Evolutionary conservation across 2,888 invertebrate genomes (phyloP), one percentile per base, ranked within the genome.

Genomic region (Reticulitermes lucifugus): DNA sequence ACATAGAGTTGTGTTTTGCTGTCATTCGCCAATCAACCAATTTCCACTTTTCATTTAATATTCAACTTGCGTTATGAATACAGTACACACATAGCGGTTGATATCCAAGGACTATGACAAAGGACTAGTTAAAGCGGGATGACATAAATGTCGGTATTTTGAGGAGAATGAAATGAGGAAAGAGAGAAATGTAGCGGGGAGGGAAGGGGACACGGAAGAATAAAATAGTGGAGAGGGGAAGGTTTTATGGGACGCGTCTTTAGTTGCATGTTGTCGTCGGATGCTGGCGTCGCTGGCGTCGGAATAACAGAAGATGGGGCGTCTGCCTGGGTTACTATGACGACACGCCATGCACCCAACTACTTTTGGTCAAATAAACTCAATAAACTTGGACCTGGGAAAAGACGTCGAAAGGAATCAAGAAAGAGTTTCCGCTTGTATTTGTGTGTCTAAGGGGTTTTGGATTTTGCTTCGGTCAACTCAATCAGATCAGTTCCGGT

Each of bases 301-400:
- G 51, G 51, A 55, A 51, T 41, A 75, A 25, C 71, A 71, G 71
- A 25, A 35, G 71, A 35, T 10, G 41, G 41, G 75, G 79, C 51
- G 79, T 79, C 51, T 79, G 79, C n/a, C 65, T 25, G n/a, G 2
- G 79, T 79, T 79, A 10, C 79, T 55, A 79, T 79, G 79, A 79
- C 79, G 55, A 79, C 79, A 51, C 41, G 75, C 51, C 55, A 51
- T 55, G 51, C 29, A 46, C 29, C 46, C 46, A 51, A 79, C 79
- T 79, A 79, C 79, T 79, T 79, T 79, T 65, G 65, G 82, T 65
- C 82, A 82, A 82, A 70, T 65, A 82, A 70, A 82, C 82, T 82
- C 82, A 82, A 82, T 70, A 82, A 82, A 82, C 43, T 60, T 82
- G 59, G 43, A 70, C 70, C 25, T 29, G 82, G 14, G 82, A 65